A percentile compares a stretch with the other conserved stretches of the same genome.
These are phyloP conservation scores for Parus major DNA, from an alignment of 2,113 vertebrate genomes.

Conservation along the genomic window DNA sequence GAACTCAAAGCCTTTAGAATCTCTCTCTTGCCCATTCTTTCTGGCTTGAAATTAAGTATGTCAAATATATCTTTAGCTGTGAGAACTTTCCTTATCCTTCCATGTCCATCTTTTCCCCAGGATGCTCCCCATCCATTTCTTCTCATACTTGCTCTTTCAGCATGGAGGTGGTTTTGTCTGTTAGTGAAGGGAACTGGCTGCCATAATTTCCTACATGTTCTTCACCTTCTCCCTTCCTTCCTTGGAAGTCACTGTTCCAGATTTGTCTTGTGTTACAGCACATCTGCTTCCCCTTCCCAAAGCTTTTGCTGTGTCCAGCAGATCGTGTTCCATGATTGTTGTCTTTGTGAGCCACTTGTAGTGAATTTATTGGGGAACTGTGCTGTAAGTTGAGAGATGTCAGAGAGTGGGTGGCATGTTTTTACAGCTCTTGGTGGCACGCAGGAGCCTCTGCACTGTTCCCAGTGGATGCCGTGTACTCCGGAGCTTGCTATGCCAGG, in stretches of 20 bases:
- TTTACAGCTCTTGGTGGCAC: not conserved
- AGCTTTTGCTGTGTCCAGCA: not conserved
- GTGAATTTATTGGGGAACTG: not conserved
- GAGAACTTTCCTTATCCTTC: not conserved
- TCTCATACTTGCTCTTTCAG: not conserved
- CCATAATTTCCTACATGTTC: not conserved
- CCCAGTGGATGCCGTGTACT: not conserved
- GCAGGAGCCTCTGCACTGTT: not conserved
- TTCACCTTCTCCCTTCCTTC: not conserved
- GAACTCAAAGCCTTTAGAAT: not conserved
- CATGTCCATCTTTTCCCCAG: not conserved
- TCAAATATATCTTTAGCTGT: not conserved
- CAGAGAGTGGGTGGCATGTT: not conserved
- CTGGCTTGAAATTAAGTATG: not conserved
- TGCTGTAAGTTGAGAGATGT: not conserved
- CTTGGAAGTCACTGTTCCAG: not conserved
- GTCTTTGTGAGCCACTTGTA: not conserved
- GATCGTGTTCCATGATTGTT: accelerated
- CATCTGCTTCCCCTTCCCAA: not conserved
- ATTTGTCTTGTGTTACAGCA: not conserved
- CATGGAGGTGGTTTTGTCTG: not conserved
- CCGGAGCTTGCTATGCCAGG: accelerated
- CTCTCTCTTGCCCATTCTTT: not conserved
- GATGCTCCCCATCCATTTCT: not conserved
- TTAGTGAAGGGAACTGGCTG: not conserved